Conservation (phyloP, 2,888 invertebrate genomes). For the Alentia gelatinosa region DNA sequence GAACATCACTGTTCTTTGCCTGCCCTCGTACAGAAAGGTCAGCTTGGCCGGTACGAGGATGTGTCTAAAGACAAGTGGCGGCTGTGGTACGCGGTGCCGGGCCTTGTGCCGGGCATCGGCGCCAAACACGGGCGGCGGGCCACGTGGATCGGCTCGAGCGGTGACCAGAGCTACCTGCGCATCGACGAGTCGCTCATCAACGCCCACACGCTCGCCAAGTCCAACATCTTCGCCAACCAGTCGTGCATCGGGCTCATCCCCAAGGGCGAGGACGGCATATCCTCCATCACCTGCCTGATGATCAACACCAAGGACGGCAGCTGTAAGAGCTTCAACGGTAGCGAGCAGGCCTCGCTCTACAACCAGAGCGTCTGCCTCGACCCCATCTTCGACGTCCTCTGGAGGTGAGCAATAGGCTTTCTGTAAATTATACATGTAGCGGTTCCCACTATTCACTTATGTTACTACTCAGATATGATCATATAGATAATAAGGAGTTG, state of each 20-base stretch:
- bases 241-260: conserved; percentile 92
- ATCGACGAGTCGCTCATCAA: conserved; percentile 96
- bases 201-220: conserved; percentile 91
- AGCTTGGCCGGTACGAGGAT: conserved; percentile 82
- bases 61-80: conserved; percentile 80
- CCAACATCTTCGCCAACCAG: conserved; percentile 93
- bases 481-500: too few relatives aligned
- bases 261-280: conserved; percentile 88
- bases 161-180: conserved; percentile 92
- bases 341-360: conserved; percentile 91
- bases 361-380: conserved; percentile 92
- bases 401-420: conserved; percentile 88
- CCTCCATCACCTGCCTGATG: conserved; percentile 90
- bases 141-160: conserved; percentile 96
- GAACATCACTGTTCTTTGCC: too few relatives aligned
- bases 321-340: conserved; percentile 89
- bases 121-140: conserved; percentile 92
- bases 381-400: conserved; percentile 94
- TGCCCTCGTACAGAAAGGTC: conserved; percentile 73
- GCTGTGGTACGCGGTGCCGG: conserved; percentile 85
- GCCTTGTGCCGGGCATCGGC: conserved; percentile 90
- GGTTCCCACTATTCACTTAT: too few relatives aligned
- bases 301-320: conserved; percentile 94
- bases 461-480: too few relatives aligned
- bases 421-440: too few relatives aligned